A percentile compares a stretch with the other conserved stretches of the same genome.
Conservation (phyloP, 2,113 vertebrate species). For the Seriola aureovittata region DNA sequence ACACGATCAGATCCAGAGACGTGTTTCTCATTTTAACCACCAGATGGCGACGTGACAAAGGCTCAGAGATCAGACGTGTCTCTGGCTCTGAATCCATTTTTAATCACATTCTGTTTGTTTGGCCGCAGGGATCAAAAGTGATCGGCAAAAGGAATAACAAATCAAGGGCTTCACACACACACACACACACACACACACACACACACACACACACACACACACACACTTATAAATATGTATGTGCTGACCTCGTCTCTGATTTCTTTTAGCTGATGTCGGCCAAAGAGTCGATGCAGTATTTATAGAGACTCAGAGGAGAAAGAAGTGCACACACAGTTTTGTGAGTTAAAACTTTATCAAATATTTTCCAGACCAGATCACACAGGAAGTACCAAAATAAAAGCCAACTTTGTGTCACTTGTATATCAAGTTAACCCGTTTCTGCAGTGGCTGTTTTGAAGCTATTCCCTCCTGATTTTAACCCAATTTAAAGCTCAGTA, state of each 20-base stretch:
- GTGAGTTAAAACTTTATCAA: no score
- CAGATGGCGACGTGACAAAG: conserved; percentile 45
- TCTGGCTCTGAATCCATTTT: conserved; percentile 36
- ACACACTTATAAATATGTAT: conserved; percentile 36
- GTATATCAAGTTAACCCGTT: no score
- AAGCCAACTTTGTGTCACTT: no score
- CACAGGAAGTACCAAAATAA: no score
- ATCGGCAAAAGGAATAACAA: not conserved
- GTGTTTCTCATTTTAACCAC: conserved; percentile 2
- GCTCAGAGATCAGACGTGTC: not conserved
- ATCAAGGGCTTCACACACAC: not conserved
- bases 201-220: conserved; percentile 13
- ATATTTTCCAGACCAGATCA: no score
- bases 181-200: conserved; percentile 1
- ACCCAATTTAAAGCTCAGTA: no score
- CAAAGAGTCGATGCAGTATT: no score
- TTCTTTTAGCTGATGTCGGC: conserved; percentile 1
- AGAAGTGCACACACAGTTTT: no score
- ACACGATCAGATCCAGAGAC: no score
- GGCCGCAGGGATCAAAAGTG: conserved; percentile 33
- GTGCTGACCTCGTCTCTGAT: conserved; percentile 34
- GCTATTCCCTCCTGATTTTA: no score
- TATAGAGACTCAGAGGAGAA: no score
- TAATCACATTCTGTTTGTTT: conserved; percentile 36
- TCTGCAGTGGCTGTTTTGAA: no score